These are phyloP conservation scores for Bryconaethiops microstoma DNA, from an alignment of 2,797 vertebrate species.

Conservation along the genomic window DNA sequence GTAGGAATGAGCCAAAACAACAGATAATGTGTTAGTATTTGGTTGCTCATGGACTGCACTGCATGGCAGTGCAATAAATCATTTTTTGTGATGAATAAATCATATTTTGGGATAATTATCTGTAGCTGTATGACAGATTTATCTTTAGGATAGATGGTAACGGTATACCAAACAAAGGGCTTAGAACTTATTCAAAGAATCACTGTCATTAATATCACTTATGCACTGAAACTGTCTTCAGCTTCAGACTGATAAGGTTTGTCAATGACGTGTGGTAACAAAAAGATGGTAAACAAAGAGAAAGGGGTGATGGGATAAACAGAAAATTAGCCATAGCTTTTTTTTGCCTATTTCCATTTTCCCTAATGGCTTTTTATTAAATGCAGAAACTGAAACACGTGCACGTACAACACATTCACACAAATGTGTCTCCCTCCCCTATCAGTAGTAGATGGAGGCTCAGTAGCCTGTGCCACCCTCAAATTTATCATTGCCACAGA, in stretches of 20 bases:
- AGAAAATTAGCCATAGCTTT: slow-evolving; percentile 56
- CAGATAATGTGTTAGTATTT: background rate
- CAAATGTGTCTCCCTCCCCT: slow-evolving; percentile 59
- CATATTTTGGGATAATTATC: background rate
- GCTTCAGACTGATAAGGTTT: background rate
- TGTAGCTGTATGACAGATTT: background rate
- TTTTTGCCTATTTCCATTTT: slow-evolving; percentile 67
- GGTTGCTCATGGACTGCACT: background rate
- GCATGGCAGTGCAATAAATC: background rate
- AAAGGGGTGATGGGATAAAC: slow-evolving; percentile 19
- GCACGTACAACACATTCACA: background rate
- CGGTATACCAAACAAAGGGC: background rate
- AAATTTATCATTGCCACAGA: slow-evolving; percentile 80
- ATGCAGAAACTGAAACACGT: slow-evolving; percentile 38
- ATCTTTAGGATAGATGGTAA: slow-evolving; percentile 3
- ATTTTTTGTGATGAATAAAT: background rate
- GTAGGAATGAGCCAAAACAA: background rate
- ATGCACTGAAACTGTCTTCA: background rate
- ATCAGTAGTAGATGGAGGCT: slow-evolving; percentile 57
- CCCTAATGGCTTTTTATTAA: slow-evolving; percentile 66
- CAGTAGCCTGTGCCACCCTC: slow-evolving; percentile 74
- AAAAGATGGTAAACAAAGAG: slow-evolving; percentile 44
- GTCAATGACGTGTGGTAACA: background rate
- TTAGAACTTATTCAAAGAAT: background rate
- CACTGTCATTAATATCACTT: slow-evolving; percentile 1